phyloP scores from a whole-genome alignment of 2,113 vertebrate genomes.

The Colossoma macropomum region DNA sequence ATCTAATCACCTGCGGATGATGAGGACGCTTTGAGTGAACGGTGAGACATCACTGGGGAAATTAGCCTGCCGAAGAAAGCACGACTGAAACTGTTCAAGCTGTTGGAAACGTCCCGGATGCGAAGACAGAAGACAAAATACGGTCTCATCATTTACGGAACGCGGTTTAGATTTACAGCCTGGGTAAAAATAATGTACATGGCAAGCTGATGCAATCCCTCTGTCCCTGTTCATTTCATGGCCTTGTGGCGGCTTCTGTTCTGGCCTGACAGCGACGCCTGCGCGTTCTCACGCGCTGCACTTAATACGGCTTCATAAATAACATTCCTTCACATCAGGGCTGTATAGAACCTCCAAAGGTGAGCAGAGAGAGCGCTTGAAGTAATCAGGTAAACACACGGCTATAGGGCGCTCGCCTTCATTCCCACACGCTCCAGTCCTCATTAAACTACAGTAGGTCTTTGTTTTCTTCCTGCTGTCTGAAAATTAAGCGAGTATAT shows the following conservation, averaged over 20 bases:
- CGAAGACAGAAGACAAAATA: not conserved
- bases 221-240: slow-evolving; percentile 3
- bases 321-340: not conserved
- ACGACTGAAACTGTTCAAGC: slow-evolving; percentile 19
- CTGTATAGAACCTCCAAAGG: not conserved
- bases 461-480: slow-evolving; percentile 8
- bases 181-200: not conserved
- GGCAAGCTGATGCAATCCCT: not conserved
- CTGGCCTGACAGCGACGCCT: not conserved
- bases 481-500: slow-evolving; percentile 39
- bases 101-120: not conserved
- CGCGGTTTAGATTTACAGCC: not conserved
- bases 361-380: not conserved
- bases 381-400: slow-evolving; percentile 18
- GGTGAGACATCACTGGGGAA: slow-evolving; percentile 48
- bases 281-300: not conserved
- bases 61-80: slow-evolving; percentile 51
- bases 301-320: not conserved
- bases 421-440: slow-evolving; percentile 16
- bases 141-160: not conserved
- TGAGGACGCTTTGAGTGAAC: slow-evolving; percentile 29
- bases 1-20: slow-evolving; percentile 53
- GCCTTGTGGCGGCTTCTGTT: not conserved
- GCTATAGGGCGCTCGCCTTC: not conserved
- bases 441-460: slow-evolving; percentile 38